Percentiles rank a stretch among this genome's conserved stretches.
These are phyloP conservation scores for Eolophus roseicapilla DNA, from an alignment of 2,113 vertebrate genomes.

Conservation along the genomic window DNA sequence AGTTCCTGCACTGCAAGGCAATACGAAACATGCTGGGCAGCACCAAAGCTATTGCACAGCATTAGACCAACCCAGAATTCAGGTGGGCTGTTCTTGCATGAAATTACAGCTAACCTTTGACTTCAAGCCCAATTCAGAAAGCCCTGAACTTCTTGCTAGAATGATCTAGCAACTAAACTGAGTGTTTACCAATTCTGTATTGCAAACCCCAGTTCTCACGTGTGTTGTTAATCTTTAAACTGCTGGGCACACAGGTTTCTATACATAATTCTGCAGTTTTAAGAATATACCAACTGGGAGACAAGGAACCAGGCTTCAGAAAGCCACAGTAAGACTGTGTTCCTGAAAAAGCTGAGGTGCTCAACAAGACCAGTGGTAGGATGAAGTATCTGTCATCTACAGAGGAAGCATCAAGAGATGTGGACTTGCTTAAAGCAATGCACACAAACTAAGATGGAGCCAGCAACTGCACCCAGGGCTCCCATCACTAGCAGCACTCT, in stretches of 20 bases:
- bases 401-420: not conserved
- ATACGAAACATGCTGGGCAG: not conserved
- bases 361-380: not conserved
- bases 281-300: not conserved
- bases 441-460: not conserved
- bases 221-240: conserved; percentile 13
- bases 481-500: not conserved
- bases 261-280: not conserved
- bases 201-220: not conserved
- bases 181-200: not conserved
- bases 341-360: not conserved
- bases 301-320: not conserved
- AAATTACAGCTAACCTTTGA: conserved; percentile 5
- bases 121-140: not conserved
- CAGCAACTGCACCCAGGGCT: not conserved
- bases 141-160: not conserved
- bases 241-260: not conserved
- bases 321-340: not conserved
- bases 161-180: not conserved
- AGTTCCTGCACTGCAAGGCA: not conserved
- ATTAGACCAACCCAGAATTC: not conserved
- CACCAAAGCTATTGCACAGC: not conserved
- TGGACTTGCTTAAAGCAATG: not conserved
- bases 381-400: not conserved
- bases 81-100: not conserved